These are phyloP conservation scores for Tretioscincus oriximinensis DNA, from an alignment of 2,113 vertebrate species.

Conservation along the genomic window DNA sequence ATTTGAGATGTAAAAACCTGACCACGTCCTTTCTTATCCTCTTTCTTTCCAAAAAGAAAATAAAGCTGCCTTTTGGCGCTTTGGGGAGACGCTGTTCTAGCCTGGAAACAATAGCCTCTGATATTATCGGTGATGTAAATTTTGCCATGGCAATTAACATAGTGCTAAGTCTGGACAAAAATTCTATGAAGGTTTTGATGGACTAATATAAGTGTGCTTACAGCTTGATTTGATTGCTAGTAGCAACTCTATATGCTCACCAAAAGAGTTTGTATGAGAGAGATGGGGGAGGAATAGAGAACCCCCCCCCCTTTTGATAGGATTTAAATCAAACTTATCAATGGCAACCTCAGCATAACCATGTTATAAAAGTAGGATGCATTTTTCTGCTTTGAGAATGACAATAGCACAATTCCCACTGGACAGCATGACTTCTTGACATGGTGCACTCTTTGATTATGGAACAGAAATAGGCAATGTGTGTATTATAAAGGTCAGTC, in stretches of 20 bases:
- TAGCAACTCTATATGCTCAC: background rate
- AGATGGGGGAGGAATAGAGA: background rate
- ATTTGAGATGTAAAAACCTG: conserved; percentile 62
- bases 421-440: too few species aligned
- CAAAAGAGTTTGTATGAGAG: background rate
- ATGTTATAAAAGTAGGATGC: too few species aligned
- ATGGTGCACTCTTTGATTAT: too few species aligned
- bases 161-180: background rate
- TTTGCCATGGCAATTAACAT: fast-evolving
- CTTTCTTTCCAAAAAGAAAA: conserved; percentile 45
- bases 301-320: too few species aligned
- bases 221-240: background rate
- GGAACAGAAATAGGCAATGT: too few species aligned
- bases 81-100: background rate
- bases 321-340: too few species aligned
- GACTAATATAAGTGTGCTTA: background rate
- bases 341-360: too few species aligned
- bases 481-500: too few species aligned
- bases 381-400: too few species aligned
- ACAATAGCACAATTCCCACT: too few species aligned
- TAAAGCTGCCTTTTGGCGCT: background rate
- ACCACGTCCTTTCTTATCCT: conserved; percentile 42
- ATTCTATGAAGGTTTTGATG: background rate
- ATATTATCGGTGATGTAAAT: background rate
- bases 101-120: background rate